A percentile compares a stretch with the other conserved stretches of the same genome.
Evolutionary conservation across 2,797 vertebrate genomes (phyloP).

Genomic region (Sebastes reedi): DNA sequence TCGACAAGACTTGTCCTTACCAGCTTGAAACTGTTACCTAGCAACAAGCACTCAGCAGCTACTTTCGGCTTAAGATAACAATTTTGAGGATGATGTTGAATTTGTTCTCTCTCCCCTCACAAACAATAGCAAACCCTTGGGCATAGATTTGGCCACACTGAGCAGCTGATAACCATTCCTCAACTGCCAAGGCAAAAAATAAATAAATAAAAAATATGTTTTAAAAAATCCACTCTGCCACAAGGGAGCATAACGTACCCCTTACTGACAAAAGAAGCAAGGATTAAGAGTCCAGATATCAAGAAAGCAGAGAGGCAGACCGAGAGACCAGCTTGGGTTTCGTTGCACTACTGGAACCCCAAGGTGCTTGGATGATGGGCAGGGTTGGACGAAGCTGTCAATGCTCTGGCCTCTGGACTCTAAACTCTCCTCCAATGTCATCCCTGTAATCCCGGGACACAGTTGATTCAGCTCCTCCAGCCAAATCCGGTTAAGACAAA

Average conservation of each 20-base stretch:
- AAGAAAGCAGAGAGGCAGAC: slow-evolving; percentile 10
- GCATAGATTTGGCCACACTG: slow-evolving; percentile 46
- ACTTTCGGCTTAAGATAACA: slow-evolving; percentile 72
- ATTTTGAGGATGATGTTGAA: slow-evolving; percentile 62
- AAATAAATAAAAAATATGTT: not conserved
- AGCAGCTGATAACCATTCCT: slow-evolving; percentile 31
- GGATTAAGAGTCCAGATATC: slow-evolving; percentile 33
- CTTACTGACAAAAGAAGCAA: slow-evolving; percentile 9
- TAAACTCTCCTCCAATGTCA: slow-evolving; percentile 85
- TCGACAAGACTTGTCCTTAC: slow-evolving; percentile 60
- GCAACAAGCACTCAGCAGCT: slow-evolving; percentile 78
- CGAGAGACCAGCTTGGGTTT: slow-evolving; percentile 11
- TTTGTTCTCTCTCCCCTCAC: slow-evolving; percentile 31
- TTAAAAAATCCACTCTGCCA: not conserved
- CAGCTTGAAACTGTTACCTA: slow-evolving; percentile 79
- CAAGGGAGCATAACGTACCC: slow-evolving; percentile 22
- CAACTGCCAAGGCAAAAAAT: slow-evolving; percentile 1
- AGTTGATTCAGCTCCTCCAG: slow-evolving; percentile 87
- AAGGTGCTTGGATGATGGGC: slow-evolving; percentile 37
- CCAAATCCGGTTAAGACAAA: slow-evolving; percentile 95
- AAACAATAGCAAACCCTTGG: slow-evolving; percentile 37
- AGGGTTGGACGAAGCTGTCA: slow-evolving; percentile 43
- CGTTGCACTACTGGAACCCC: slow-evolving; percentile 29
- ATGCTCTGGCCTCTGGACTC: slow-evolving; percentile 65
- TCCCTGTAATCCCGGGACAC: slow-evolving; percentile 86